A percentile compares a stretch with the other conserved stretches of the same genome.
phyloP scores from a whole-genome alignment of 2,113 vertebrate genomes.

The Galbula dea region DNA sequence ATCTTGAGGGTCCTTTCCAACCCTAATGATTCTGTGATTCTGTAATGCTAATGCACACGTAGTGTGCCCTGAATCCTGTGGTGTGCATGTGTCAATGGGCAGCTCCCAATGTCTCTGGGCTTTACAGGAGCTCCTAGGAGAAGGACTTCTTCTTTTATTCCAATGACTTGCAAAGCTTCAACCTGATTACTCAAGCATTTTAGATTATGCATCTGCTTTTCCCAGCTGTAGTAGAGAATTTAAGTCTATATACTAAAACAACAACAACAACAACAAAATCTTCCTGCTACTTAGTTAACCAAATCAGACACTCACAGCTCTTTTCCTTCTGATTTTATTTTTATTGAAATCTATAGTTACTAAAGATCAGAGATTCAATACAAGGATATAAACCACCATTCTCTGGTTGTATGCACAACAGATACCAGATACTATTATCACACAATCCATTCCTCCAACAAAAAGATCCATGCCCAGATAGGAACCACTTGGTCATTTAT shows the following conservation, averaged over 20 bases:
- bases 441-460: not conserved
- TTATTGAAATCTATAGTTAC: slow-evolving; percentile 14
- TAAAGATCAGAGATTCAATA: slow-evolving; percentile 9
- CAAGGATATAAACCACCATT: not conserved
- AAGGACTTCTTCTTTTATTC: not conserved
- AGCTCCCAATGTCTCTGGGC: not conserved
- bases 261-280: not conserved
- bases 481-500: slow-evolving; percentile 22
- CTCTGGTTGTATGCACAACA: not conserved
- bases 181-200: not conserved
- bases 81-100: not conserved
- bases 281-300: not conserved
- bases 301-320: not conserved
- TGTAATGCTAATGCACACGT: too few relatives aligned
- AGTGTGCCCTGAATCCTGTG: not conserved
- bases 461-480: slow-evolving; percentile 15
- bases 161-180: not conserved
- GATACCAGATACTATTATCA: not conserved
- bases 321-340: slow-evolving; percentile 13
- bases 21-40: too few relatives aligned
- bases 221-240: not conserved
- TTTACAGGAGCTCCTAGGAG: not conserved
- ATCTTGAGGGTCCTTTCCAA: too few relatives aligned
- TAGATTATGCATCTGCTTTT: not conserved
- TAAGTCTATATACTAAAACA: not conserved